A percentile compares a stretch with the other conserved stretches of the same genome.
These are phyloP conservation scores for Pteromalus puparum DNA, from an alignment of 1,140 invertebrate species.

Conservation along the genomic window DNA sequence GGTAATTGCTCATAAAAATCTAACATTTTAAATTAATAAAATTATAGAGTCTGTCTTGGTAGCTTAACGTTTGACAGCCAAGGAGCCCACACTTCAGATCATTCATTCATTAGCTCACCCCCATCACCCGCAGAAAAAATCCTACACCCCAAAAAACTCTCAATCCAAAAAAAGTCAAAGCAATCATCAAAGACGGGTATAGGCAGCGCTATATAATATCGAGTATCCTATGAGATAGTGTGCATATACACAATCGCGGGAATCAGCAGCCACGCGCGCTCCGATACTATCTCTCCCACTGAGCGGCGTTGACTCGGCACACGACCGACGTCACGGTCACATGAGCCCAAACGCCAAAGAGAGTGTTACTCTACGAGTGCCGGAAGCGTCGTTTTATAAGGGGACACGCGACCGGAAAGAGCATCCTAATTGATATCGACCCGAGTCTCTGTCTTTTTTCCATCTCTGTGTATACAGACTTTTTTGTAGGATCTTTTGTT, in stretches of 20 bases:
- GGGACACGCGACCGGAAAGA: constrained; percentile 74
- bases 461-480: not conserved
- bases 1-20: too few relatives aligned
- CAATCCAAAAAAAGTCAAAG: not conserved
- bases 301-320: not conserved
- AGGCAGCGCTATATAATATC: not conserved
- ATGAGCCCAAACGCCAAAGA: not conserved
- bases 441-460: constrained; percentile 54
- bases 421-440: constrained; percentile 76
- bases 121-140: too few relatives aligned
- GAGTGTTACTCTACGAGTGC: constrained; percentile 45
- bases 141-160: too few relatives aligned
- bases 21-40: too few relatives aligned
- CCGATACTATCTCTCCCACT: not conserved
- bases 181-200: not conserved
- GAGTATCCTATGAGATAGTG: not conserved
- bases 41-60: too few relatives aligned
- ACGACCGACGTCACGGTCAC: not conserved
- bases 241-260: not conserved
- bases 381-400: constrained; percentile 63
- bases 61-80: too few relatives aligned
- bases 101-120: too few relatives aligned
- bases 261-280: not conserved
- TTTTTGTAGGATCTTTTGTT: not conserved
- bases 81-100: too few relatives aligned